A percentile compares a stretch with the other conserved stretches of the same genome.
These are phyloP conservation scores for Gallinago solitaria DNA, from an alignment of 2,797 vertebrate species.

Conservation along the genomic window DNA sequence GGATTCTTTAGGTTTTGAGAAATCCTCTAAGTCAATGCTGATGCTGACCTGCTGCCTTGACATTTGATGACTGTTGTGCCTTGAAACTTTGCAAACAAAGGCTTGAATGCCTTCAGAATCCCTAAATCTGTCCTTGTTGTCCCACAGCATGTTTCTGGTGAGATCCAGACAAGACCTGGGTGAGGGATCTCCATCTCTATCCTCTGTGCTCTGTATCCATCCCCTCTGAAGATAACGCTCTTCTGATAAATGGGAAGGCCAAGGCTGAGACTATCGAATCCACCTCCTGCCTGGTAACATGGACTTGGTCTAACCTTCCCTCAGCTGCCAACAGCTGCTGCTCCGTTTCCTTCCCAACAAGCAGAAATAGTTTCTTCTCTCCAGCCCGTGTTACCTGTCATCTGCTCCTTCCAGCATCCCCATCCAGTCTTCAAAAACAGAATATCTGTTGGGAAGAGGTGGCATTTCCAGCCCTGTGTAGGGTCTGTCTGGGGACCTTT, in stretches of 20 bases:
- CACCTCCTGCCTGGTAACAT: not conserved
- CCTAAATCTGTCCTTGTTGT: not conserved
- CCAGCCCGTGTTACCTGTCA: not conserved
- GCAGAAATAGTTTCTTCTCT: not conserved
- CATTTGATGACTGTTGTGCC: not conserved
- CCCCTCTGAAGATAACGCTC: not conserved
- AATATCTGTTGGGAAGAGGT: not conserved
- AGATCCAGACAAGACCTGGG: not conserved
- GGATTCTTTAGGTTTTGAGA: not conserved
- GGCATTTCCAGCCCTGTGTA: not conserved
- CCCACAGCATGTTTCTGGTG: rapidly evolving
- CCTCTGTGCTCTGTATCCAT: not conserved
- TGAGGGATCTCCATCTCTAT: not conserved
- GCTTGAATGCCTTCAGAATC: not conserved
- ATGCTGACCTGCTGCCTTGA: not conserved
- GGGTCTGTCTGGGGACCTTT: not conserved
- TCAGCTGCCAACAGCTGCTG: not conserved
- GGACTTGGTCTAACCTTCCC: not conserved
- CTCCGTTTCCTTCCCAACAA: not conserved
- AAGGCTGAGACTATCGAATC: not conserved
- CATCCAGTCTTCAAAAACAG: not conserved
- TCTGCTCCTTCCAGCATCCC: not conserved
- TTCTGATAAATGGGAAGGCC: not conserved
- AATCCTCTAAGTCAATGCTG: not conserved
- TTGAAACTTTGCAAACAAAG: not conserved